Base-by-base conservation (phyloP, 2,797 vertebrate species). In the Cichlasoma orientale region DNA sequence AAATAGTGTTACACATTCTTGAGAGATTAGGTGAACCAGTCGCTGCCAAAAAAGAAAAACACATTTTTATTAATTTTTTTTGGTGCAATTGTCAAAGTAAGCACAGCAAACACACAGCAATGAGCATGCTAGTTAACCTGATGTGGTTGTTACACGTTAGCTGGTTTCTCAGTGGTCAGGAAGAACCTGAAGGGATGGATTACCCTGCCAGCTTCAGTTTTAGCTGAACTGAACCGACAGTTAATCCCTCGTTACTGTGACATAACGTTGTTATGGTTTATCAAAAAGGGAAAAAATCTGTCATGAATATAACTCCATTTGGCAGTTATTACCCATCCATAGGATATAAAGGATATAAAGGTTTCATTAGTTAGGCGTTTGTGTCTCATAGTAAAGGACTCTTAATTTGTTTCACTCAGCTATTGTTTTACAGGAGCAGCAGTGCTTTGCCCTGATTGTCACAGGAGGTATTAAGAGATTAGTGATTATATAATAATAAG, bases 401-500 rank as follows among this genome's bases (percentile, higher is more conserved):
- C 16, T n/a, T 12, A 27, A 27, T 47, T 4, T 25, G 23, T 66
- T 66, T 66, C 41, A 66, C 61, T 66, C 23, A 7, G 61, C 41
- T 66, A 25, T 47, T 66, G 61, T 66, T 66, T 47, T 47, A 66
- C 12, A 68, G 16, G 41, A 19, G 25, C 61, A 50, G 41, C 61
- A 68, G 61, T 50, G 14, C 63, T 47, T 78, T 23, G 52, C 47
- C 5, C n/a, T 38, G 61, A 70, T 56, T 54, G 57, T 59, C 77
- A 84, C 63, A 13, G 58, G 70, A 74, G 63, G 63, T 68, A 87
- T 68, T 68, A 68, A 68, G 50, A 29, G 61, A 68, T 29, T 50
- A 11, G 41, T 50, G 25, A 68, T 68, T 68, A 50, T 50, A 50
- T 68, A 68, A 47, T 47, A 66, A 68, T 50, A 68, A 68, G 41